phyloP scores from a whole-genome alignment of 2,888 invertebrate genomes.

The Nemoura dubitans region DNA sequence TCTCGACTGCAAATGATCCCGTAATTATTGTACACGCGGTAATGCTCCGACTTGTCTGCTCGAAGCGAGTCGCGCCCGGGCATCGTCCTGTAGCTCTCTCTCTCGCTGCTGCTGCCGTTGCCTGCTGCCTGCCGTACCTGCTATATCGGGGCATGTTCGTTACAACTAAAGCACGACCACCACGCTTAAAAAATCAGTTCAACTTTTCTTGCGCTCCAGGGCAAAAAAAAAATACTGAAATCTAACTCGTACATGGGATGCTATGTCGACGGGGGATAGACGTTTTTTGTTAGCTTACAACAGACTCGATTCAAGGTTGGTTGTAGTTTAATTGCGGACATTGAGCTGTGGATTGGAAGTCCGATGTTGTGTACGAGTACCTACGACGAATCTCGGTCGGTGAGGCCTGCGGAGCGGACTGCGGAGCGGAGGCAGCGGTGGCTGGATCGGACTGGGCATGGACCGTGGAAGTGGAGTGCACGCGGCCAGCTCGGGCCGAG shows the following conservation, averaged over 20 bases:
- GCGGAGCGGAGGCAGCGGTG: too few relatives aligned
- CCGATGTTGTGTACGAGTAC: background rate
- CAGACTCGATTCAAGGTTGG: conserved; percentile 42
- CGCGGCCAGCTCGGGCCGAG: background rate
- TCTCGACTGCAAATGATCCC: conserved; percentile 9
- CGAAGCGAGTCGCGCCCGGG: background rate
- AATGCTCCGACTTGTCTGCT: background rate
- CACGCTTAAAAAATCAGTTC: conserved; percentile 41
- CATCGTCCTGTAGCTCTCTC: background rate
- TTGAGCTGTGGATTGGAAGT: conserved; percentile 35
- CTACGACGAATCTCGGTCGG: background rate
- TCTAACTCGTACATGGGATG: conserved; percentile 35
- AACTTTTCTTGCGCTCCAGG: conserved; percentile 29
- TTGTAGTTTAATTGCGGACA: conserved; percentile 40
- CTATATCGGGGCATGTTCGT: conserved; percentile 29
- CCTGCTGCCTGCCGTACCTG: background rate
- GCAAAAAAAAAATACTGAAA: conserved; percentile 17
- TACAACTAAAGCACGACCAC: conserved; percentile 36
- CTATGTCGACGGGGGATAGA: conserved; percentile 36
- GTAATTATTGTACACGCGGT: conserved; percentile 22
- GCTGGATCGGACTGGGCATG: too few relatives aligned
- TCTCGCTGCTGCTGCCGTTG: background rate
- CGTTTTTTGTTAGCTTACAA: conserved; percentile 23
- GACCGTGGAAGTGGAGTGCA: too few relatives aligned
- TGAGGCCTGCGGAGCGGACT: background rate